A percentile compares a stretch with the other conserved stretches of the same genome.
Evolutionary conservation across 2,113 vertebrate species (phyloP).

Genomic region (Rallus limicola): DNA sequence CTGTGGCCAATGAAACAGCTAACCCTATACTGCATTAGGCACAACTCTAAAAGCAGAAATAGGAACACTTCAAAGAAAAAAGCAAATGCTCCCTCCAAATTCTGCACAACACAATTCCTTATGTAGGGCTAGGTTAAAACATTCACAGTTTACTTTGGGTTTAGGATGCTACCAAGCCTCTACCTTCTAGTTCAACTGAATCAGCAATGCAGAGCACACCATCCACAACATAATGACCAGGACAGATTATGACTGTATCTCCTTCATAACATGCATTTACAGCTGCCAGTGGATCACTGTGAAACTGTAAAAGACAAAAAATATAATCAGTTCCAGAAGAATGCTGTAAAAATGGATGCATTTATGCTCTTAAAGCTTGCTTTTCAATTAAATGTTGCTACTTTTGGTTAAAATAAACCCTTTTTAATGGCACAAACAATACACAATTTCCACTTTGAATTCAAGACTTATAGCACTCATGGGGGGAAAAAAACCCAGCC

Average conservation of each 20-base stretch:
- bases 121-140: not conserved
- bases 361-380: not conserved
- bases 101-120: not conserved
- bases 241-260: constrained; percentile 85
- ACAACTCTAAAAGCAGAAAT: not conserved
- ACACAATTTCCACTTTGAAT: not conserved
- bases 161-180: not conserved
- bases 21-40: not conserved
- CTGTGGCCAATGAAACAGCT: not conserved
- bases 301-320: constrained; percentile 79
- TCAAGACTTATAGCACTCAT: not conserved
- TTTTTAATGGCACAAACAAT: not conserved
- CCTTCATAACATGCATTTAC: constrained; percentile 84
- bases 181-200: constrained; percentile 87
- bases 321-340: not conserved
- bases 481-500: not conserved
- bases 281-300: constrained; percentile 82
- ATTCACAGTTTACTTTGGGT: not conserved
- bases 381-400: not conserved
- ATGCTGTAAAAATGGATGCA: not conserved
- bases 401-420: not conserved
- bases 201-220: constrained; percentile 84
- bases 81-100: not conserved
- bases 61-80: not conserved
- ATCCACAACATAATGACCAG: constrained; percentile 84